Evolutionary conservation across 53 echinoderm and acorn worm genomes (phyloP), one percentile per base, ranked within the genome.

Genomic region (Stichopus horrens): DNA sequence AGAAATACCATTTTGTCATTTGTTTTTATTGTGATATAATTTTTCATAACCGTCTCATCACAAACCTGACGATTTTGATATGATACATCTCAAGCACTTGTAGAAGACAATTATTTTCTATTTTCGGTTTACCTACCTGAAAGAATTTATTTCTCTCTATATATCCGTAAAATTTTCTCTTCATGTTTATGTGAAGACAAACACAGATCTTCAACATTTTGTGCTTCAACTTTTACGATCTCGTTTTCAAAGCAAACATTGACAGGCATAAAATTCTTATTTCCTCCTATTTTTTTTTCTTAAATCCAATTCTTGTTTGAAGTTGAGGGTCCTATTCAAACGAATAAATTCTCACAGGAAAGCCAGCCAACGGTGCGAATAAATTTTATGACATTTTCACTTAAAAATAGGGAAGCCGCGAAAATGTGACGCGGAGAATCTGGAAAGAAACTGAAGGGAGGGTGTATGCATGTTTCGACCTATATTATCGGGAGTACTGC

Each of bases 321-420:
- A 76, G 54, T 51, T 76, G 13, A 76, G 10, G 5, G 9, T 20
- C 52, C 54, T 75, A 16, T 52, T 54, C 52, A 51, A 76, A 11
- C 68, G 54, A 65, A 59, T 85, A 85, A 85, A 85, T 85, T 67
- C 67, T 67, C 65, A 63, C 65, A 85, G 65, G 52, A 67, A 66
- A 85, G 85, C 65, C 65, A 79, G 9, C 79, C 19, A 59, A 23
- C 54, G 52, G 77, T 76, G 77, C 52, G 65, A 66, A 85, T 85
- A 85, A 66, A 66, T 67, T 85, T 85, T 85, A 85, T 85, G 57
- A 51, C 85, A 58, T 18, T 85, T 55, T 67, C 67, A 85, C 85
- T 85, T 65, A 83, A 59, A 56, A 83, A 20, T 9, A 83, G 58
- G 37, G 4, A 5, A 0, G 7, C 10, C 10, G 16, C 10, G 16